Evolutionary conservation across 2,888 invertebrate genomes (phyloP), one percentile per base, ranked within the genome.

Genomic region (Lysandra coridon): DNA sequence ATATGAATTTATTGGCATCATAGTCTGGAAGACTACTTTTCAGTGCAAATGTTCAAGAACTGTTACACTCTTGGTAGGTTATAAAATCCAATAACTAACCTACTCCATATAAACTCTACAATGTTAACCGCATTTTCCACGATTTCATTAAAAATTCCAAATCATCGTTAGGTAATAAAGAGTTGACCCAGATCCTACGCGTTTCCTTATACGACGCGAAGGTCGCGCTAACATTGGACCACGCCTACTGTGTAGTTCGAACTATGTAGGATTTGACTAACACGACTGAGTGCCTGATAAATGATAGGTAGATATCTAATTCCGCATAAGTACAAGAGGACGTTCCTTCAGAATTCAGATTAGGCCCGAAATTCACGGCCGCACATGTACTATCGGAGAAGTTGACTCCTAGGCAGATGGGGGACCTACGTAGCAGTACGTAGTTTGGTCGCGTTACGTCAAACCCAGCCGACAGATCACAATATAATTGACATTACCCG

Each of bases 171-270:
- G 33, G 12, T 69, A 69, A 33, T 69, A 33, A 69, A 69, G 62
- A 62, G 17, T 37, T 69, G 69, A 69, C 69, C 69, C 33, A 69
- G 33, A 69, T 69, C 69, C 69, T 69, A 69, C 69, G 69, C 33
- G 33, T 69, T 69, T 69, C 69, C 69, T 69, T 69, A 69, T 69
- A 69, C 69, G 69, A 37, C 69, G 69, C 17, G 69, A 69, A 69
- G 69, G 69, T 69, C 69, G 69, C 10, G 23, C 14, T 33, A 14
- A 69, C 69, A 69, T 69, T 30, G 33, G 33, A 33, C 69, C 69
- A 69, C 69, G 69, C 69, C 69, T 69, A 69, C 69, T 17, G 10
- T 49, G 33, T 23, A 5, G 57, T 57, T 57, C 57, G 17, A 69
- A 69, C 33, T 53, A 37, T 37, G 69, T 37, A 69, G 33, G 23